Evolutionary conservation across 2,888 invertebrate species (phyloP), one percentile per base, ranked within the genome.

Genomic region (Mesorhabditis belari): DNA sequence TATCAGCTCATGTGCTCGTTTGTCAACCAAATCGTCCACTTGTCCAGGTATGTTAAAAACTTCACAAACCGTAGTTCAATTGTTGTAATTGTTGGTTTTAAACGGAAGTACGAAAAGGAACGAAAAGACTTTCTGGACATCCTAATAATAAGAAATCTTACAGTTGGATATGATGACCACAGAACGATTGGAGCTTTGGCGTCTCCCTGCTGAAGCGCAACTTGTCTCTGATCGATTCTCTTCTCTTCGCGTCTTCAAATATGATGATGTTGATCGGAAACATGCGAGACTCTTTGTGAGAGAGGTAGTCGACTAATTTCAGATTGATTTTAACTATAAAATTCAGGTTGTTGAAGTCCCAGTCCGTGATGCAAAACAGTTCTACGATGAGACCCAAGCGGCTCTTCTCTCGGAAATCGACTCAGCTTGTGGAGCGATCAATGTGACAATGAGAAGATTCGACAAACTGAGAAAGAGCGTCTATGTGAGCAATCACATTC

Each of bases 351-450:
- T 67, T 29, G 67, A 67, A 35, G 19, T 67, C 12, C 60, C 64
- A 9, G 57, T 61, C 57, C 51, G 66, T 51, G 19, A 23, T 44
- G 55, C 28, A 12, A 60, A 62, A 5, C 24, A 63, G n/a, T 52
- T 44, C 58, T 60, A 29, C 19, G 58, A 55, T 35, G 24, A 5
- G 12, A 6, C 23, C 17, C n/a, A 51, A 51, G n/a, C 51, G 17
- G 17, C 23, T 5, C 57, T 73, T 27, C 60, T 62, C 25, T 63
- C 67, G 55, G 66, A 76, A 51, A 57, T 76, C 23, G 76, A 76
- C 55, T 65, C 71, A 19, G 76, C 76, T 4, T 76, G 76, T 57
- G 76, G 77, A 23, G 76, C 75, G 49, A 70, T 76, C 60, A 75
- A 75, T 21, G 76, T 76, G 21, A 61, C 64, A 23, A 69, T 69